Base-by-base conservation (phyloP, 2,113 vertebrate genomes). In the Bucco capensis region DNA sequence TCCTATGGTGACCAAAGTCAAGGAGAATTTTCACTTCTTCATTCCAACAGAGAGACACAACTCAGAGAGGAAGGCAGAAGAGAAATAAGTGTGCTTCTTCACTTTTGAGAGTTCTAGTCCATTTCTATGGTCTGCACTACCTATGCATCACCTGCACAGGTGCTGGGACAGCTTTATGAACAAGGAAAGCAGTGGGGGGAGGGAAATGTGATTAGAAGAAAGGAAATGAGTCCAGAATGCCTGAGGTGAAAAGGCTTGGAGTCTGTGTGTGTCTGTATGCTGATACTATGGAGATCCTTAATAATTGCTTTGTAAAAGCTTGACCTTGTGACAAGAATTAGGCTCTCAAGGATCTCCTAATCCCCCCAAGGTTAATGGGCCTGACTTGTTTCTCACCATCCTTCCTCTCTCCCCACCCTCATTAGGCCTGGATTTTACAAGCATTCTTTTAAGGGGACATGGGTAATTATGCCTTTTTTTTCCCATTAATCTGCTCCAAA, bases 391-490 rank as follows among this genome's bases (percentile, higher is more conserved):
- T 76, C 81, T 75, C 86, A 66, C 64, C 61, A 58, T 65, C 80
- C 72, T 89, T 95, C 73, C 69, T 75, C 80, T 94, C 72, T 37
- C 81, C 73, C 37, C 94, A 88, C 92, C 76, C 97, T 98, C 96
- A 97, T 98, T 97, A 98, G 78, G 86, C 54, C 81, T 73, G 87
- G 92, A 96, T 95, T 95, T 97, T 56, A 46, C 94, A 88, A 81
- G 94, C 96, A 97, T 97, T 96, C 95, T 88, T 79, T 92, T 86
- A 96, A 88, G 79, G 96, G 92, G 87, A 83, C 95, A 97, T 71
- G 93, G 97, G 96, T 97, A 96, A 95, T 96, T 96, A 84, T 97
- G 96, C 97, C 96, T 57, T 96, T 97, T 96, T 97, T 96, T 22
- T 25, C 27, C 49, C 95, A 92, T 79, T 97, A 97, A 97, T 97